These are phyloP conservation scores for Orthochromis indermauri DNA, from an alignment of 2,113 vertebrate species.

Conservation along the genomic window DNA sequence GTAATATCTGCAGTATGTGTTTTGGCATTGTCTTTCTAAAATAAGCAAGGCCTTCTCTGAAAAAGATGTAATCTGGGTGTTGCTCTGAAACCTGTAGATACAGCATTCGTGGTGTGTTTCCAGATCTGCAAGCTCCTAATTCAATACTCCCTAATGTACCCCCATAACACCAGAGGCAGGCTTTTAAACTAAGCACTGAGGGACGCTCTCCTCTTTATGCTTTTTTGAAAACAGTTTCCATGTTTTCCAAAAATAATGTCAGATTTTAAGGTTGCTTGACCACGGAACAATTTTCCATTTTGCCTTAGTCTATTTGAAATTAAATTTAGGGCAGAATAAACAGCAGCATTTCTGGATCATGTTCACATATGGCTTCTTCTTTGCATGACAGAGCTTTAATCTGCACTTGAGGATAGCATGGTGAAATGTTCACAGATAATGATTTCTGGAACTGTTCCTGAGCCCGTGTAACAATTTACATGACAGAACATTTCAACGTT, in stretches of 20 bases:
- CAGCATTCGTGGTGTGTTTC: neutral
- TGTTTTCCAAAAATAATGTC: neutral
- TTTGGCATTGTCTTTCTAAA: neutral
- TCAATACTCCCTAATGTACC: neutral
- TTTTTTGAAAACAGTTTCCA: neutral
- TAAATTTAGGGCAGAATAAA: neutral
- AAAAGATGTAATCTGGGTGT: neutral
- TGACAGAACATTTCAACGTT: neutral
- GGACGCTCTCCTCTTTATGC: neutral
- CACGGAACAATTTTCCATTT: neutral
- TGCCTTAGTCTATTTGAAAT: neutral
- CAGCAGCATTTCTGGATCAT: neutral
- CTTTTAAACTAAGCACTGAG: neutral
- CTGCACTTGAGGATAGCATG: neutral
- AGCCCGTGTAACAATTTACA: neutral
- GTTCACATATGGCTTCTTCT: neutral
- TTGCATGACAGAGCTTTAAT: neutral
- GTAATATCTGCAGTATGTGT: neutral
- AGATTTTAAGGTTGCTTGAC: neutral
- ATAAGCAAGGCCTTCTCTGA: neutral
- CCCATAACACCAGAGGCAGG: neutral
- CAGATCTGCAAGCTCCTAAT: neutral
- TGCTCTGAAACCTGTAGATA: neutral
- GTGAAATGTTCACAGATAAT: neutral
- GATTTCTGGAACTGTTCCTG: neutral